Conservation (phyloP, 2,888 invertebrate species). For the Tachina grossa region DNA sequence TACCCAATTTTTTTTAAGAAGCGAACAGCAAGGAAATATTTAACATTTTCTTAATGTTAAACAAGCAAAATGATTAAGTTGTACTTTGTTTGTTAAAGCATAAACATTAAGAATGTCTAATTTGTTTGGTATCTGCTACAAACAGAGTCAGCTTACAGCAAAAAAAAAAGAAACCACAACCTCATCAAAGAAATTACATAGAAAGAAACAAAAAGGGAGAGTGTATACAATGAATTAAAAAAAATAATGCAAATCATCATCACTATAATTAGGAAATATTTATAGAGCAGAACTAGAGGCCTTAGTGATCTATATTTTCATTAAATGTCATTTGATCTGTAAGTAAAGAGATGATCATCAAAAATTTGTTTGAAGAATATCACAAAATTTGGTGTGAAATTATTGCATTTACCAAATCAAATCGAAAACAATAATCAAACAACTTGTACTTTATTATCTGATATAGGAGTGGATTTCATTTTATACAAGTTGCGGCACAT, state of each 20-base stretch:
- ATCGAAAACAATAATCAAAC: constrained; percentile 22
- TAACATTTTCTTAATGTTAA: neutral
- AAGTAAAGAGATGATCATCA: neutral
- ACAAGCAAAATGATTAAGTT: neutral
- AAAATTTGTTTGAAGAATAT: neutral
- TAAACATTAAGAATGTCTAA: neutral
- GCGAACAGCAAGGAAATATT: neutral
- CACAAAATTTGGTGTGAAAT: constrained; percentile 37
- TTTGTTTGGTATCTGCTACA: neutral
- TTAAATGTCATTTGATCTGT: neutral
- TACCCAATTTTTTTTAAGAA: neutral
- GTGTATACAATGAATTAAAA: constrained; percentile 26
- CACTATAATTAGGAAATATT: constrained; percentile 1
- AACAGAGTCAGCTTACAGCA: neutral
- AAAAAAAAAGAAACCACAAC: neutral
- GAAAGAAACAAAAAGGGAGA: constrained; percentile 27
- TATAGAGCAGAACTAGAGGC: neutral
- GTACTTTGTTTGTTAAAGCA: neutral
- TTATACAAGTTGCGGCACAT: neutral
- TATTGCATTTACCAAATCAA: constrained; percentile 15
- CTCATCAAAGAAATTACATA: neutral
- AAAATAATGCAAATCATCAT: constrained; percentile 16
- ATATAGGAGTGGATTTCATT: no score
- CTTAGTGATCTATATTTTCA: neutral
- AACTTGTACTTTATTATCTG: constrained; percentile 20